Conservation (phyloP, 2,888 invertebrate species). For the Scaptomyza polygonia region DNA sequence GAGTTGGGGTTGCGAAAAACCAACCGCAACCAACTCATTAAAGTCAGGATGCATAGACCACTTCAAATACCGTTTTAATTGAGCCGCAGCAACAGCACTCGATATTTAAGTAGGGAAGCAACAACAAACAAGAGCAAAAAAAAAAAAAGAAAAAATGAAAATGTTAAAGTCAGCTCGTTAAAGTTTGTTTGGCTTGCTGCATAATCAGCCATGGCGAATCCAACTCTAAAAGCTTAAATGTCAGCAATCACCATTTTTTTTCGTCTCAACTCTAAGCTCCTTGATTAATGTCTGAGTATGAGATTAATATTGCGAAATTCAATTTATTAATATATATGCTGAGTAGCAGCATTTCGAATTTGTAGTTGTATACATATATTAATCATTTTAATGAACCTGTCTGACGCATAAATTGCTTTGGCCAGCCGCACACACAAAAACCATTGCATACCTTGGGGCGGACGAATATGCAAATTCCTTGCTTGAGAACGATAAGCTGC, state of each 20-base stretch:
- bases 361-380: constrained; percentile 24
- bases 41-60: constrained; percentile 30
- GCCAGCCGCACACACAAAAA: constrained; percentile 9
- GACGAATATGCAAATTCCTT: constrained; percentile 43
- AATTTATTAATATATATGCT: constrained; percentile 8
- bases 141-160: too few relatives aligned
- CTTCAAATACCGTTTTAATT: constrained; percentile 70
- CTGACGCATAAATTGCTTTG: constrained; percentile 30
- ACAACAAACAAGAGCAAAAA: constrained; percentile 1
- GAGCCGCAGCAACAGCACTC: constrained; percentile 53
- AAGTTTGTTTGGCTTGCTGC: constrained; percentile 15
- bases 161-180: constrained; percentile 4
- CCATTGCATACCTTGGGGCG: constrained; percentile 25
- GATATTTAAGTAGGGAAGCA: constrained; percentile 31
- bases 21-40: constrained; percentile 54
- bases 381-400: constrained; percentile 37
- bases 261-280: background rate
- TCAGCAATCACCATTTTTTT: background rate
- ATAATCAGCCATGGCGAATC: constrained; percentile 27
- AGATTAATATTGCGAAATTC: background rate
- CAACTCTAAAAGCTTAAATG: background rate
- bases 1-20: constrained; percentile 8
- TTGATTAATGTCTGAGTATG: background rate
- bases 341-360: constrained; percentile 10
- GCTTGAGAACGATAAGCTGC: constrained; percentile 29